Percentiles rank a stretch among this genome's conserved stretches.
These are phyloP conservation scores for human DNA, from an alignment of 2,113 vertebrate genomes.

Conservation along the genomic window GRCh38 chr9:8154501-8155000, in stretches of 20 bases:
- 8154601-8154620: background rate
- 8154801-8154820: background rate
- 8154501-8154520: background rate
- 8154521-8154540: conserved; percentile 3
- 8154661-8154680: background rate
- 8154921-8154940: background rate
- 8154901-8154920: background rate
- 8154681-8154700: background rate
- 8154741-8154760: conserved; percentile 5
- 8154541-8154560: background rate
- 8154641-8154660: background rate
- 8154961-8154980: background rate
- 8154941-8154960: background rate
- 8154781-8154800: background rate
- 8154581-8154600: background rate
- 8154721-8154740: background rate
- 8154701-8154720: background rate
- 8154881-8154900: background rate
- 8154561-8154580: background rate
- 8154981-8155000: background rate
- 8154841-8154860: conserved; percentile 7
- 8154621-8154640: background rate
- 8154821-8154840: background rate
- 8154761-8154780: background rate
- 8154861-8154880: background rate